Conservation (phyloP, 1,140 invertebrate species). For the Thalassaphorura encarpata region DNA sequence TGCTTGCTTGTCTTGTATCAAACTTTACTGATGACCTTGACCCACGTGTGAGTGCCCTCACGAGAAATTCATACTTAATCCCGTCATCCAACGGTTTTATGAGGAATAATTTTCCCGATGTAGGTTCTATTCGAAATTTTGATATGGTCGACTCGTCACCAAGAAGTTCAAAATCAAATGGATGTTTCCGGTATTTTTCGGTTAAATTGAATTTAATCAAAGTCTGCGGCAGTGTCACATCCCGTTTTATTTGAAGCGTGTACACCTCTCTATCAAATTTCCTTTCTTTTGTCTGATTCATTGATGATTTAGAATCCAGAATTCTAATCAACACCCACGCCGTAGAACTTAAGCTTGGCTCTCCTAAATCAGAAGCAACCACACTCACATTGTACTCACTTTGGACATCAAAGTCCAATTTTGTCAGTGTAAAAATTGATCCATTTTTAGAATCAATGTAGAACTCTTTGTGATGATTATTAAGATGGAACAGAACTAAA, state of each 20-base stretch:
- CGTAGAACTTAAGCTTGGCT: slow-evolving; percentile 63
- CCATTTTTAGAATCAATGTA: slow-evolving; percentile 69
- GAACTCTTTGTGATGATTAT: slow-evolving; percentile 41
- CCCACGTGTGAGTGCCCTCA: slow-evolving; percentile 43
- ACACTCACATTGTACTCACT: slow-evolving; percentile 61
- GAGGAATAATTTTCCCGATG: slow-evolving; percentile 59
- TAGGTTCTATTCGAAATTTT: slow-evolving; percentile 56
- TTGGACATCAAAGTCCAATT: slow-evolving; percentile 58
- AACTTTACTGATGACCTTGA: slow-evolving; percentile 5
- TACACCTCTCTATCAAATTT: slow-evolving; percentile 28
- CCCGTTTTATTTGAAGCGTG: slow-evolving; percentile 50
- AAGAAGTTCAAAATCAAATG: slow-evolving; percentile 43
- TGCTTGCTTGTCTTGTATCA: slow-evolving; percentile 24
- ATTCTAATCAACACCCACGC: slow-evolving; percentile 54
- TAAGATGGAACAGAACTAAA: slow-evolving; percentile 59
- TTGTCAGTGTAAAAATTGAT: slow-evolving; percentile 58
- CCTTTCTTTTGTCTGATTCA: slow-evolving; percentile 26
- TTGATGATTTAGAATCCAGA: slow-evolving; percentile 53
- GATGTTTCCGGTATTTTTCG: slow-evolving; percentile 44
- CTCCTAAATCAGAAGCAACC: slow-evolving; percentile 70
- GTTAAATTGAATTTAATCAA: slow-evolving; percentile 58
- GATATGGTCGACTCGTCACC: slow-evolving; percentile 38
- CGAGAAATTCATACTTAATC: slow-evolving; percentile 53
- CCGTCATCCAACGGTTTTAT: slow-evolving; percentile 53
- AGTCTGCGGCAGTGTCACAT: slow-evolving; percentile 54